Conservation (phyloP, 2,888 invertebrate genomes). For the Flexamia atlantica region DNA sequence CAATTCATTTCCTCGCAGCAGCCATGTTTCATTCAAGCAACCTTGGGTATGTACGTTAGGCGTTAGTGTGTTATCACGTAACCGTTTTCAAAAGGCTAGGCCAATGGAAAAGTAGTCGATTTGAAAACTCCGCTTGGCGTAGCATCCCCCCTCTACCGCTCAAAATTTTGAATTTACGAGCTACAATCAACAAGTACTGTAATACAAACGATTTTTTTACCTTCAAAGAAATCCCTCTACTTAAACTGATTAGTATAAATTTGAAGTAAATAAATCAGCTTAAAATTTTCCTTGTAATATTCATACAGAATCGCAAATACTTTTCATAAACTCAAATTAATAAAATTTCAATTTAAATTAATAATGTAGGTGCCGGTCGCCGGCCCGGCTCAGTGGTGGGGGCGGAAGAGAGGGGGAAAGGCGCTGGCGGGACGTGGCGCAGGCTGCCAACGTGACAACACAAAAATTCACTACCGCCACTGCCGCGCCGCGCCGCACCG, state of each 20-base stretch:
- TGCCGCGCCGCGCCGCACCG: not conserved
- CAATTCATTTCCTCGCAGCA: too few species aligned
- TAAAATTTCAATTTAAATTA: conserved; percentile 27
- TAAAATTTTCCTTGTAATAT: too few species aligned
- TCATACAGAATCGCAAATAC: too few species aligned
- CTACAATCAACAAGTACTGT: not conserved
- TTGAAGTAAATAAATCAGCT: too few species aligned
- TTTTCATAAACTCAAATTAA: not conserved
- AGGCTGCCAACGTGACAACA: conserved; percentile 38
- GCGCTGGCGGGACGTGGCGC: not conserved
- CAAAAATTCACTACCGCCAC: conserved; percentile 40
- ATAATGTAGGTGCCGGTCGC: not conserved
- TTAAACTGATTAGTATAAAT: too few species aligned
- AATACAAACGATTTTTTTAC: too few species aligned
- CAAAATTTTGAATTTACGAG: not conserved
- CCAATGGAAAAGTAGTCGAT: not conserved
- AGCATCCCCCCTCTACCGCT: not conserved
- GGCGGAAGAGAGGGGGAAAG: not conserved
- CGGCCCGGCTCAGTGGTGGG: not conserved
- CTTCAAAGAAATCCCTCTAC: too few species aligned
- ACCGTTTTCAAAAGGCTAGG: not conserved
- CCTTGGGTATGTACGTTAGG: conserved; percentile 8
- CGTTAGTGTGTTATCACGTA: conserved; percentile 8
- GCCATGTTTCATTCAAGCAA: not conserved
- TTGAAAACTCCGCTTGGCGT: not conserved